These are phyloP conservation scores for Bombyx mandarina DNA, from an alignment of 1,140 invertebrate genomes.

Conservation along the genomic window DNA sequence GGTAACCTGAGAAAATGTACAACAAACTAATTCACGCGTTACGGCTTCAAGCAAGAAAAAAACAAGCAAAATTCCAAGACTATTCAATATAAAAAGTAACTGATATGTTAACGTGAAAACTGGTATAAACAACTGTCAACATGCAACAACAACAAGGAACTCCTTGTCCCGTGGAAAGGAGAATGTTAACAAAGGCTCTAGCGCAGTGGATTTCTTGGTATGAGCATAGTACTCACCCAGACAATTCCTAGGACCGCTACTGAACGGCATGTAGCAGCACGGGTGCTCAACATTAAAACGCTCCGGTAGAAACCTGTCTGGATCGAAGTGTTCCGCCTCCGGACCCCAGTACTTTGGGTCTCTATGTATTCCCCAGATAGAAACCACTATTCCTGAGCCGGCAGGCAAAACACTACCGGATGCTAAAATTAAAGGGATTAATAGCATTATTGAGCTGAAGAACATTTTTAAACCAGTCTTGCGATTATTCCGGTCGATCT, in stretches of 20 bases:
- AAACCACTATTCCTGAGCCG: conserved; percentile 35
- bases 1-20: conserved; percentile 40
- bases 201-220: too few relatives aligned
- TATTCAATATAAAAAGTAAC: too few relatives aligned
- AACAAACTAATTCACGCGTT: too few relatives aligned
- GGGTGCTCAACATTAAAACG: conserved; percentile 58
- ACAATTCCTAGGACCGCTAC: conserved; percentile 75
- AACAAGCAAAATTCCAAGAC: too few relatives aligned
- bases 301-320: conserved; percentile 77
- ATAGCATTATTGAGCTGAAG: not conserved
- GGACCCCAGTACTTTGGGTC: conserved; percentile 70
- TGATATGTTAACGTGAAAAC: too few relatives aligned
- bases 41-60: too few relatives aligned
- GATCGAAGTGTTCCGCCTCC: conserved; percentile 78
- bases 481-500: not conserved
- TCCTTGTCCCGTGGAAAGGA: too few relatives aligned
- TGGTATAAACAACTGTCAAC: too few relatives aligned
- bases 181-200: too few relatives aligned
- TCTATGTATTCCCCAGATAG: conserved; percentile 62
- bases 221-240: conserved; percentile 53
- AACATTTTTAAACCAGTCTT: not conserved
- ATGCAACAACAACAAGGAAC: too few relatives aligned
- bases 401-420: conserved; percentile 37
- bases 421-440: conserved; percentile 18
- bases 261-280: conserved; percentile 75